phyloP scores from a whole-genome alignment of 1,140 invertebrate species.

The Drosophila kurseongensis region DNA sequence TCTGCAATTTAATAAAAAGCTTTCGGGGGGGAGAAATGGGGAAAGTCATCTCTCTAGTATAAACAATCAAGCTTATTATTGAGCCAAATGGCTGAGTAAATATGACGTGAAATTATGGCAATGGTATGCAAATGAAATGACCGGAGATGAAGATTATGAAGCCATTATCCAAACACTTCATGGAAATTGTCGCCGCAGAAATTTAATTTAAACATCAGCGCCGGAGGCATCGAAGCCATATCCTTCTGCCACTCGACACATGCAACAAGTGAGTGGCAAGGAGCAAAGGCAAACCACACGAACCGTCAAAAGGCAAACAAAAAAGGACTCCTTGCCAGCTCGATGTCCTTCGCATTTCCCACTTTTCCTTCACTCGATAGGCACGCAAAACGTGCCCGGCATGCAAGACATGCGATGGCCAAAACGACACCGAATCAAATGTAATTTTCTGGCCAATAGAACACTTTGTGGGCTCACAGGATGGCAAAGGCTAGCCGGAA shows the following conservation, averaged over 20 bases:
- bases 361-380: conserved; percentile 27
- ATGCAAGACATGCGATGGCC: conserved; percentile 50
- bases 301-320: conserved; percentile 55
- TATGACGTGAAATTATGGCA: conserved; percentile 75
- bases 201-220: conserved; percentile 69
- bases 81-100: conserved; percentile 72
- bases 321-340: conserved; percentile 21
- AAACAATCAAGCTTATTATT: conserved; percentile 74
- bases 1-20: conserved; percentile 82
- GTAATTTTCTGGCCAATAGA: conserved; percentile 80
- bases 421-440: conserved; percentile 68
- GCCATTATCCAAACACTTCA: conserved; percentile 43
- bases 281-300: conserved; percentile 12
- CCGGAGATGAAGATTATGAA: conserved; percentile 56
- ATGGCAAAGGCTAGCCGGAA: conserved; percentile 25
- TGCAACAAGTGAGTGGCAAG: conserved; percentile 59
- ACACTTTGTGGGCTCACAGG: conserved; percentile 43
- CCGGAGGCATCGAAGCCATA: conserved; percentile 7
- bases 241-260: conserved; percentile 46
- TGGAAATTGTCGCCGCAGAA: conserved; percentile 48
- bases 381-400: conserved; percentile 72
- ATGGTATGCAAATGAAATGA: conserved; percentile 81
- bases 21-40: conserved; percentile 8
- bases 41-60: conserved; percentile 27
- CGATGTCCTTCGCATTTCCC: conserved; percentile 49